Base-by-base conservation (phyloP, 2,113 vertebrate species). In the Pluvialis apricaria region DNA sequence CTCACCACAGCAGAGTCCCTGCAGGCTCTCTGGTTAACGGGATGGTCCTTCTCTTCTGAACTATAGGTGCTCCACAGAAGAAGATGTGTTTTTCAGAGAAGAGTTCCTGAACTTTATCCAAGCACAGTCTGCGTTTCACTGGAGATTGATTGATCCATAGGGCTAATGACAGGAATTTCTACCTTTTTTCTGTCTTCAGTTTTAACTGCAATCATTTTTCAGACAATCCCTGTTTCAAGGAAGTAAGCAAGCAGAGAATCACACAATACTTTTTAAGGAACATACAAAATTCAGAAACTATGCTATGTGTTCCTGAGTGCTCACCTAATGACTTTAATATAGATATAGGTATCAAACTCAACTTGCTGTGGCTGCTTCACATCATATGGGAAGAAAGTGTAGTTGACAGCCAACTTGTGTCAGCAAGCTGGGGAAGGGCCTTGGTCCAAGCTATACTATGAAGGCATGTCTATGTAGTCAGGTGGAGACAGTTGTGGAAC, bases 381-480 rank as follows among this genome's bases (percentile, higher is more conserved):
- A 66, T 89, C 45, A 79, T n/a, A 45, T 93, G 51, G 51, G 51
- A 88, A 84, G 62, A 15, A 49, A 79, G 70, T 29, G 62, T 16
- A 73, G 54, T 10, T 38, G 90, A 83, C 55, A 90, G 80, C 34
- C 82, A 93, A 4, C 72, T 89, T 86, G 82, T 93, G 72, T 66
- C 94, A 92, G 88, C 82, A 92, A 47, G 92, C 90, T 93, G 76
- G 65, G 36, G 29, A 93, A 94, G 82, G 72, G 90, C 80, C 81
- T 52, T 47, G 76, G 61, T 86, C 96, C 96, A 96, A 78, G 68
- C 76, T 70, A 36, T 58, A 49, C 92, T 75, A 88, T 89, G 69
- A 95, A 94, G 89, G 65, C 72, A 89, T 72, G 94, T 92, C 93
- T 95, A 9, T 51, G n/a, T 62, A 91, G 95, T 94, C 94, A 95